phyloP scores from a whole-genome alignment of 2,797 vertebrate genomes.

The Ceyx erithaca region DNA sequence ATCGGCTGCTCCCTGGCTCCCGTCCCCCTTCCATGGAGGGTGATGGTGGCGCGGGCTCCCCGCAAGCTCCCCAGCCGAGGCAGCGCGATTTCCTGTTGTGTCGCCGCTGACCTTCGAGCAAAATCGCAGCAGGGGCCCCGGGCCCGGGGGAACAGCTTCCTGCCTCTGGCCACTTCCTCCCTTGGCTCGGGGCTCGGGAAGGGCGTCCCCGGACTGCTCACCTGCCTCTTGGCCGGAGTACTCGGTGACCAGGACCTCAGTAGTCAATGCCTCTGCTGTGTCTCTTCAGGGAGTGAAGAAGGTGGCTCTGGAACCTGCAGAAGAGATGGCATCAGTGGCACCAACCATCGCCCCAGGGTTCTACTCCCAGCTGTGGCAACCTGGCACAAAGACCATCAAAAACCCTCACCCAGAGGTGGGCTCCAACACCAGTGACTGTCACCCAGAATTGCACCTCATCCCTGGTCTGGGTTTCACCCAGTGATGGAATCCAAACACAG shows the following conservation, averaged over 20 bases:
- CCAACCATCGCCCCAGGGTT: rapidly evolving
- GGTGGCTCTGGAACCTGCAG: background rate
- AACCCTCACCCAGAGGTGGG: background rate
- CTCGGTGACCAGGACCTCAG: rapidly evolving
- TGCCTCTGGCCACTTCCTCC: conserved; percentile 64
- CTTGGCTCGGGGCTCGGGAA: conserved; percentile 7
- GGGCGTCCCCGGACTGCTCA: conserved; percentile 36
- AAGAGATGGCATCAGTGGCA: background rate
- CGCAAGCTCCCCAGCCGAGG: background rate
- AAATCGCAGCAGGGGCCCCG: conserved; percentile 22
- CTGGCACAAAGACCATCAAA: background rate
- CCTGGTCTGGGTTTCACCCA: rapidly evolving
- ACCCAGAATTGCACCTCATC: too few relatives aligned
- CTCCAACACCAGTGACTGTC: background rate
- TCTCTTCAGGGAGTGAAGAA: background rate
- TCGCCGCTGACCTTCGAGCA: conserved; percentile 60
- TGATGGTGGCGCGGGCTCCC: conserved; percentile 14
- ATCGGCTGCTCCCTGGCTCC: conserved; percentile 57
- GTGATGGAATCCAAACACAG: background rate
- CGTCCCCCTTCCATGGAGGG: conserved; percentile 77
- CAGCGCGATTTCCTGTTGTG: conserved; percentile 73
- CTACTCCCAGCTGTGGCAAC: background rate
- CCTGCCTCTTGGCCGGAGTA: background rate
- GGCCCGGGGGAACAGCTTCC: conserved; percentile 57
- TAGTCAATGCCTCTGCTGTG: background rate